Conservation (phyloP, 1,140 invertebrate genomes). For the Listronotus bonariensis region DNA sequence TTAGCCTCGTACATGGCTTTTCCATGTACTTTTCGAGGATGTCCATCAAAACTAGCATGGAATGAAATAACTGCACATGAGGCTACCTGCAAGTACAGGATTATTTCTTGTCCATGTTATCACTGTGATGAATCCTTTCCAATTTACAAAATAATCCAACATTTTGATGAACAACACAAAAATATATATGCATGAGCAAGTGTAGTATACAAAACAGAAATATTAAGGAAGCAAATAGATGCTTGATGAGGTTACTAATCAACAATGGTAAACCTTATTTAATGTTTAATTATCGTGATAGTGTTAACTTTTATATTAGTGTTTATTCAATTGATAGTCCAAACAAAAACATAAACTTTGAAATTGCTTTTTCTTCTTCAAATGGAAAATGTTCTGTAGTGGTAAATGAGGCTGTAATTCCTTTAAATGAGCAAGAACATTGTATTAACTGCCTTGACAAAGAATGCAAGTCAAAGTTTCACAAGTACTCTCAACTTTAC, state of each 20-base stretch:
- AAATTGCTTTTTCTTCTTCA: neutral
- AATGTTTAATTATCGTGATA: slow-evolving; percentile 13
- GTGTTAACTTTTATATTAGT: slow-evolving; percentile 10
- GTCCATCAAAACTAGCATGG: slow-evolving; percentile 2
- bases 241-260: slow-evolving; percentile 1
- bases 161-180: slow-evolving; percentile 17
- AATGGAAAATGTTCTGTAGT: slow-evolving; percentile 15
- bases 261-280: slow-evolving; percentile 10
- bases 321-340: slow-evolving; percentile 3
- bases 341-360: slow-evolving; percentile 8
- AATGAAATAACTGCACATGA: slow-evolving; percentile 7
- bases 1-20: slow-evolving; percentile 13
- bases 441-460: slow-evolving; percentile 13
- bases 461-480: slow-evolving; percentile 8
- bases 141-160: slow-evolving; percentile 3
- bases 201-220: slow-evolving; percentile 15
- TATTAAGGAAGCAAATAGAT: slow-evolving; percentile 12
- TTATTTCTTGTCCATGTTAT: slow-evolving; percentile 11
- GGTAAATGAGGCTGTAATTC: slow-evolving; percentile 8
- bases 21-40: slow-evolving; percentile 12
- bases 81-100: slow-evolving; percentile 8
- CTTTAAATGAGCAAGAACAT: slow-evolving; percentile 11
- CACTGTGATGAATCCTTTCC: slow-evolving; percentile 15
- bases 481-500: slow-evolving; percentile 7
- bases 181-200: slow-evolving; percentile 7